Evolutionary conservation across 2,113 vertebrate species (phyloP), one percentile per base, ranked within the genome.

Genomic region (Corynorhinus townsendii): DNA sequence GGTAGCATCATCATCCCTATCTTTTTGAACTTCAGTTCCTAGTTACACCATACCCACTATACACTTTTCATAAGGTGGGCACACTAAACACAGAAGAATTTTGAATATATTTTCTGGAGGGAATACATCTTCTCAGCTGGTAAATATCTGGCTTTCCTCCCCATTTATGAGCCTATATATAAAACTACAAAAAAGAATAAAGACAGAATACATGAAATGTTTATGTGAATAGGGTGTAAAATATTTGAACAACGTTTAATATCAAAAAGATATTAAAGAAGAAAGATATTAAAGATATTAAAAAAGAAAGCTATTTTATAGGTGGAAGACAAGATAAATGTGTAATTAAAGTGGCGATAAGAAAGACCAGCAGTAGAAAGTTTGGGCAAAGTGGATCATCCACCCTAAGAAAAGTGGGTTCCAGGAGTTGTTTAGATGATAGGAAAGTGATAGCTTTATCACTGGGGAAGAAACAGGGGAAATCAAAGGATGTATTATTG

Each of bases 251-350:
- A 92, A 64, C 1, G 40, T 73, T 90, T 91, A 85, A 68, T 59
- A 69, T 86, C 40, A 90, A n/a, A n/a, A n/a, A n/a, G n/a, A n/a
- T n/a, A n/a, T n/a, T n/a, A n/a, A n/a, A n/a, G n/a, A n/a, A n/a
- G n/a, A n/a, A n/a, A n/a, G n/a, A n/a, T n/a, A n/a, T n/a, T n/a
- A n/a, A n/a, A n/a, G n/a, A n/a, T n/a, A n/a, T n/a, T n/a, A n/a
- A n/a, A n/a, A n/a, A n/a, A 92, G 68, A 90, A 96, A 95, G 62
- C 73, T 87, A 40, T 49, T 73, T 91, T 80, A 81, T 47, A 81
- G n/a, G 40, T 95, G 15, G 64, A 90, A 47, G 35, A 38, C 56
- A 89, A 95, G 49, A 45, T 75, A 64, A 69, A 68, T 47, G 68
- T 40, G 24, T 87, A 75, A 52, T 33, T 56, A 14, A 56, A 66